Evolutionary conservation across 1,140 invertebrate genomes (phyloP).

Genomic region (Drosophila equinoxialis): DNA sequence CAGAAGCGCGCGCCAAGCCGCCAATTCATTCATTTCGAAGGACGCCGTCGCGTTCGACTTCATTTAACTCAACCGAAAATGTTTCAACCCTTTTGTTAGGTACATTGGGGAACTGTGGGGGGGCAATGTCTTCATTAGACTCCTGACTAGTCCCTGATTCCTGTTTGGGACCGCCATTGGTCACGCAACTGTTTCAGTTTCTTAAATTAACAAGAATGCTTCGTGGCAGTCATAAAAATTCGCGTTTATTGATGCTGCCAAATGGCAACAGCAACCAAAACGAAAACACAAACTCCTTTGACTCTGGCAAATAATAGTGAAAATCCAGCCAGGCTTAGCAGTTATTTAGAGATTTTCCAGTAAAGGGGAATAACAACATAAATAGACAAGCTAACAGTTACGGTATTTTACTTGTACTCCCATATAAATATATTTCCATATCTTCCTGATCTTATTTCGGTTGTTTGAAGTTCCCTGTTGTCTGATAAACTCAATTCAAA

Average conservation of each 20-base stretch:
- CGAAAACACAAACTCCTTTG: constrained; percentile 51
- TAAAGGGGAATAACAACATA: constrained; percentile 17
- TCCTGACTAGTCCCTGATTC: constrained; percentile 37
- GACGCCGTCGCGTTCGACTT: constrained; percentile 67
- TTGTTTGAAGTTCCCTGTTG: not conserved
- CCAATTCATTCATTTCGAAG: constrained; percentile 76
- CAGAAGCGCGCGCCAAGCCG: constrained; percentile 62
- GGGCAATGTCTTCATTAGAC: constrained; percentile 70
- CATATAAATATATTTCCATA: not conserved
- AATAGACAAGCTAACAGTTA: not conserved
- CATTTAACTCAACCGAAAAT: constrained; percentile 59
- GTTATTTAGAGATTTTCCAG: constrained; percentile 38
- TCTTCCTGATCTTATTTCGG: not conserved
- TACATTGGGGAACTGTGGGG: not conserved
- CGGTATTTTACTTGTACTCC: not conserved
- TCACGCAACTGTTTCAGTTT: constrained; percentile 73
- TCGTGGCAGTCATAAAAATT: constrained; percentile 67
- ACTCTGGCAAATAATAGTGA: constrained; percentile 37
- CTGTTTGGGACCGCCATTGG: constrained; percentile 57
- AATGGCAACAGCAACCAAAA: constrained; percentile 37
- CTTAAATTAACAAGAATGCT: constrained; percentile 64
- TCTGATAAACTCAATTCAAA: too few relatives aligned
- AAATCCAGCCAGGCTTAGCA: constrained; percentile 53
- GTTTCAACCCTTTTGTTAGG: constrained; percentile 39
- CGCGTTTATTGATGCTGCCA: constrained; percentile 78